Percentiles rank a stretch among this genome's conserved stretches.
Evolutionary conservation across 2,797 vertebrate species (phyloP).

Genomic region (Mus caroli): DNA sequence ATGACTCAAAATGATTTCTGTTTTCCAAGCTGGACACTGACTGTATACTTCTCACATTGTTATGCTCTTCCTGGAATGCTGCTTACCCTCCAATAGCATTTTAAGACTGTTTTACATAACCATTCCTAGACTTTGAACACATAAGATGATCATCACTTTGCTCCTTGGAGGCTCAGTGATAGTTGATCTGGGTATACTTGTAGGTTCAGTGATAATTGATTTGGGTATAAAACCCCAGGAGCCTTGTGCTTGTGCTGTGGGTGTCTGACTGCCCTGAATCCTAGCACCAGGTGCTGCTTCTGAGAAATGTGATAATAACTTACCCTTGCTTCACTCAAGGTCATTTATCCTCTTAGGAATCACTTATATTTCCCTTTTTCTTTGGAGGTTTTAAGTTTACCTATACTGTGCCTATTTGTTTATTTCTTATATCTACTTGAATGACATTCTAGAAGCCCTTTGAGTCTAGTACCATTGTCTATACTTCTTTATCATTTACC

Average conservation of each 20-base stretch:
- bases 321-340: background rate
- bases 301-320: background rate
- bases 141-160: slow-evolving; percentile 14
- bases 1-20: slow-evolving; percentile 15
- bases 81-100: background rate
- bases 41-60: background rate
- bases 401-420: background rate
- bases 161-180: background rate
- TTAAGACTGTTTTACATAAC: background rate
- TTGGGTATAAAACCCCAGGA: slow-evolving; percentile 46
- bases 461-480: slow-evolving; percentile 1
- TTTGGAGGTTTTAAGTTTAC: slow-evolving; percentile 48
- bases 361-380: background rate
- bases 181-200: slow-evolving; percentile 32
- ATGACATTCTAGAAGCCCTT: background rate
- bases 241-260: background rate
- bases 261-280: background rate
- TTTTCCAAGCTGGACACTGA: background rate
- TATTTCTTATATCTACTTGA: background rate
- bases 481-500: background rate
- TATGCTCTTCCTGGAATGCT: background rate
- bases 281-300: background rate
- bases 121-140: background rate
- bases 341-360: background rate
- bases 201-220: background rate